These are phyloP conservation scores for Cygnus buccinator DNA, from an alignment of 2,113 vertebrate genomes.

Conservation along the genomic window DNA sequence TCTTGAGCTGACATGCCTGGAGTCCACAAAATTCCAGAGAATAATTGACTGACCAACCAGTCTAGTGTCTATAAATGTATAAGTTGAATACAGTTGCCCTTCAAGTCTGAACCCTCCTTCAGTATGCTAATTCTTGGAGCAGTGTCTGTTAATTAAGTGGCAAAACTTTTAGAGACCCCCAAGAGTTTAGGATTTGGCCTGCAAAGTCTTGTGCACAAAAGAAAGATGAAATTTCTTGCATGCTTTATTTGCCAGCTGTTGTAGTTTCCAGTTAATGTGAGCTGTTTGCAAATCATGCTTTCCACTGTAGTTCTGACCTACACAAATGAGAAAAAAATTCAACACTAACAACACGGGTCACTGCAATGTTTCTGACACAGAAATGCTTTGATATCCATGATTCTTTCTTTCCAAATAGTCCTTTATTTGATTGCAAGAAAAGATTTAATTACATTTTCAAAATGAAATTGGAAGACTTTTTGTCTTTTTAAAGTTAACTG, in stretches of 20 bases:
- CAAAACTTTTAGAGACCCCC: neutral
- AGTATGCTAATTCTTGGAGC: neutral
- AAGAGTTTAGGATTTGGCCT: neutral
- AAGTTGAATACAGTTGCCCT: neutral
- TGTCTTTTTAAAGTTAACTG: neutral
- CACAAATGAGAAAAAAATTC: neutral
- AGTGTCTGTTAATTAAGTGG: neutral
- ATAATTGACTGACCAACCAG: neutral
- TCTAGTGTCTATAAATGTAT: neutral
- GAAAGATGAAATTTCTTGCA: neutral
- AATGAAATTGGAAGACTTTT: neutral
- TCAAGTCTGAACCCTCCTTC: neutral
- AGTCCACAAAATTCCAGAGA: slow-evolving; percentile 8
- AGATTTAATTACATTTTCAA: neutral
- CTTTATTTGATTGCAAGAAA: neutral
- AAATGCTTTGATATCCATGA: neutral
- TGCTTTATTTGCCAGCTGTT: neutral
- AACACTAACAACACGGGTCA: rapidly evolving
- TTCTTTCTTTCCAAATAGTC: neutral
- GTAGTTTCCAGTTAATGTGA: neutral
- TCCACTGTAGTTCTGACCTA: neutral
- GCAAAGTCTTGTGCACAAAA: neutral
- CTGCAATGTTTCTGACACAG: neutral
- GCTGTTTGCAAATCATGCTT: neutral
- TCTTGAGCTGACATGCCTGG: neutral